A percentile compares a stretch with the other conserved stretches of the same genome.
phyloP scores from a whole-genome alignment of 1,140 invertebrate species.

The Sminthurides bifidus region DNA sequence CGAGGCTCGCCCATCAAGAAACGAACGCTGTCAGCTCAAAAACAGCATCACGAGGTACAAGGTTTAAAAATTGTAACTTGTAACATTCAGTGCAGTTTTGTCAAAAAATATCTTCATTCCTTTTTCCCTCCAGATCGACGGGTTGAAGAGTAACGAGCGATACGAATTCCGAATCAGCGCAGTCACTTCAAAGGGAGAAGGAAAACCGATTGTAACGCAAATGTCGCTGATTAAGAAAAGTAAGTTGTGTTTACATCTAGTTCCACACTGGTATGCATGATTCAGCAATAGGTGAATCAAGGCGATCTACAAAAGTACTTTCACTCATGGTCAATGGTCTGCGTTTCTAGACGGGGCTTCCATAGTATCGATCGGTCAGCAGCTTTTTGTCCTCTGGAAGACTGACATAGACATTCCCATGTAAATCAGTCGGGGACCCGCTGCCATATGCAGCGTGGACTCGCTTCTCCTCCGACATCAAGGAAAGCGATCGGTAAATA shows the following conservation, averaged over 20 bases:
- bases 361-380: slow-evolving; percentile 34
- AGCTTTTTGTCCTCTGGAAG: slow-evolving; percentile 33
- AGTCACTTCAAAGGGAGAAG: slow-evolving; percentile 35
- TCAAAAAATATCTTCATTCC: not conserved
- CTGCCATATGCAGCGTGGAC: slow-evolving; percentile 15
- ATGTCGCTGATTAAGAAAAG: slow-evolving; percentile 15
- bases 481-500: slow-evolving; percentile 21
- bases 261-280: no score
- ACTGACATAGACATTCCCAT: slow-evolving; percentile 37
- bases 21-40: slow-evolving; percentile 38
- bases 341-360: slow-evolving; percentile 18
- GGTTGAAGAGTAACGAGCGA: slow-evolving; percentile 38
- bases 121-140: slow-evolving; percentile 33
- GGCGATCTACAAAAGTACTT: no score
- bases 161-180: slow-evolving; percentile 37
- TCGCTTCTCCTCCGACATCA: slow-evolving; percentile 12
- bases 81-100: not conserved
- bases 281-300: no score
- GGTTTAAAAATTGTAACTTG: not conserved
- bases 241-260: no score
- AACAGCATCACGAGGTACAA: slow-evolving; percentile 32
- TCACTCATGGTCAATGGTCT: no score
- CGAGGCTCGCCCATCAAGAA: slow-evolving; percentile 35
- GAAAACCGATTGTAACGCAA: slow-evolving; percentile 18
- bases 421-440: slow-evolving; percentile 39